phyloP scores from a whole-genome alignment of 1,140 invertebrate genomes.

The Panulirus ornatus region DNA sequence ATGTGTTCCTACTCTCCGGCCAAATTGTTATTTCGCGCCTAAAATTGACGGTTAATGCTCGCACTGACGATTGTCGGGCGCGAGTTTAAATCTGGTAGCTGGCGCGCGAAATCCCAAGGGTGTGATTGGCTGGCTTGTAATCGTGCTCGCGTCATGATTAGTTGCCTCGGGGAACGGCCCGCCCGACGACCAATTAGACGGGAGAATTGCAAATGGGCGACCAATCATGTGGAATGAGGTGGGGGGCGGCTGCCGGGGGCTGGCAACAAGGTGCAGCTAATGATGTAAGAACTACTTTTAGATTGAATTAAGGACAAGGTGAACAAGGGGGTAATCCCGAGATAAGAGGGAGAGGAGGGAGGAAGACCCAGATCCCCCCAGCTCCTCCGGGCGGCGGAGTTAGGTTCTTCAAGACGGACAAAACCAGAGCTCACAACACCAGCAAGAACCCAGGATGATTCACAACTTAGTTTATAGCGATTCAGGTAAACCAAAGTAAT shows the following conservation, averaged over 20 bases:
- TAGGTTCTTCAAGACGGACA: too few species aligned
- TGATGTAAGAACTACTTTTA: slow-evolving; percentile 55
- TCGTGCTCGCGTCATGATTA: slow-evolving; percentile 68
- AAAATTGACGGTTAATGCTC: slow-evolving; percentile 70
- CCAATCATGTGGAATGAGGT: slow-evolving; percentile 66
- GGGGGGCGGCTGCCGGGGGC: not conserved
- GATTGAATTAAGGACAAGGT: slow-evolving; percentile 60
- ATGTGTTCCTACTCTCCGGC: slow-evolving; percentile 21
- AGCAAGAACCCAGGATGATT: too few species aligned
- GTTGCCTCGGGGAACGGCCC: slow-evolving; percentile 64
- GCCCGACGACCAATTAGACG: slow-evolving; percentile 65
- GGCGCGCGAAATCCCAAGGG: slow-evolving; percentile 44
- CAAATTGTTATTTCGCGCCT: slow-evolving; percentile 59
- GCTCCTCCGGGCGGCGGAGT: too few species aligned
- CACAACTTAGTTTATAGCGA: too few species aligned
- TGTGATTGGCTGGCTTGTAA: slow-evolving; percentile 63
- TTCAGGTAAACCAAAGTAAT: too few species aligned
- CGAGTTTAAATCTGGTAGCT: slow-evolving; percentile 33
- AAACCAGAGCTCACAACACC: too few species aligned
- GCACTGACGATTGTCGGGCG: slow-evolving; percentile 40
- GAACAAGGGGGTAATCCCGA: slow-evolving; percentile 24
- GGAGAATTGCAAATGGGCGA: slow-evolving; percentile 67
- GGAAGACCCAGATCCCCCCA: too few species aligned
- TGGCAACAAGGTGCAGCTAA: slow-evolving; percentile 38
- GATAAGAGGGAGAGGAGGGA: not conserved